phyloP scores from a whole-genome alignment of 2,888 invertebrate genomes.

The Theodoxus fluviatilis region DNA sequence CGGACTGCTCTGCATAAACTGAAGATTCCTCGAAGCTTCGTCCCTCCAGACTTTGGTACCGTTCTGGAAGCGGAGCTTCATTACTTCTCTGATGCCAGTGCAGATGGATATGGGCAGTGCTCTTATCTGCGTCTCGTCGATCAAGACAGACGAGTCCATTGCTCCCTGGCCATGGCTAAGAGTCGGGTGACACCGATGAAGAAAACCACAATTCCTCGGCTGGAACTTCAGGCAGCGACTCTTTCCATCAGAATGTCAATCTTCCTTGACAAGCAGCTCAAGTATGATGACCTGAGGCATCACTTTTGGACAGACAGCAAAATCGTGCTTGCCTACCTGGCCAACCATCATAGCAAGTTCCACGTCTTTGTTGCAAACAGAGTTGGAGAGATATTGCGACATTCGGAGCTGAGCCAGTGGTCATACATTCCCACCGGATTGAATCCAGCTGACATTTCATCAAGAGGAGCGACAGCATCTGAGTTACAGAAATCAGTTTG shows the following conservation, averaged over 20 bases:
- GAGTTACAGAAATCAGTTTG: too few relatives aligned
- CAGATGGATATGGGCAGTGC: constrained; percentile 18
- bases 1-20: constrained; percentile 23
- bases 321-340: constrained; percentile 33
- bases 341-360: too few relatives aligned
- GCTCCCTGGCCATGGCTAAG: constrained; percentile 30
- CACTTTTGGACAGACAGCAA: constrained; percentile 33
- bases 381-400: too few relatives aligned
- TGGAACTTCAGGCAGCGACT: too few relatives aligned
- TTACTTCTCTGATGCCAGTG: constrained; percentile 32
- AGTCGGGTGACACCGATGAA: constrained; percentile 31
- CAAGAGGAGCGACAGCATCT: too few relatives aligned
- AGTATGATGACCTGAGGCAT: constrained; percentile 15
- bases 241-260: constrained; percentile 26
- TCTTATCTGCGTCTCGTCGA: constrained; percentile 23
- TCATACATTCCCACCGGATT: too few relatives aligned
- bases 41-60: constrained; percentile 28
- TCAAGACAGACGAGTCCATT: constrained; percentile 25
- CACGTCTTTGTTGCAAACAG: too few relatives aligned
- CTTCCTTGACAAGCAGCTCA: constrained; percentile 28
- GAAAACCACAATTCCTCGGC: constrained; percentile 27
- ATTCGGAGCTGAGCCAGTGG: too few relatives aligned
- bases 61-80: constrained; percentile 24
- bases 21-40: constrained; percentile 23
- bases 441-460: too few relatives aligned